These are phyloP conservation scores for Ailuropoda melanoleuca DNA, from an alignment of 2,113 vertebrate species.

Conservation along the genomic window DNA sequence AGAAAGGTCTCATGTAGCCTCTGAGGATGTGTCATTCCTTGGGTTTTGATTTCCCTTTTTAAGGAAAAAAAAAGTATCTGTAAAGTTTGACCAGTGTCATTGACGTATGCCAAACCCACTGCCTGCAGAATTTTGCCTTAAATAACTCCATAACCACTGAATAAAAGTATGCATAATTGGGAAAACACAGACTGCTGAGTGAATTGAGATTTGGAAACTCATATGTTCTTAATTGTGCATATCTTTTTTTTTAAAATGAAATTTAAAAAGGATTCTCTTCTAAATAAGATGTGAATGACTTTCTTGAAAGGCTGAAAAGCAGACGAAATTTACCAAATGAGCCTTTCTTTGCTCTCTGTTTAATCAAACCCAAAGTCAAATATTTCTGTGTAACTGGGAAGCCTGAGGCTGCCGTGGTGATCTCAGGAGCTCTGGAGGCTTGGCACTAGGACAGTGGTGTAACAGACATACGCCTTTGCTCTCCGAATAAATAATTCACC, in stretches of 20 bases:
- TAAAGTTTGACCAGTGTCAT: background rate
- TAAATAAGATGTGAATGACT: background rate
- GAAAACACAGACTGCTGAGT: constrained; percentile 32
- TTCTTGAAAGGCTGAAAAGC: background rate
- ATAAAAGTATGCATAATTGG: constrained; percentile 48
- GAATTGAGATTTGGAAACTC: constrained; percentile 46
- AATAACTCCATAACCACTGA: constrained; percentile 62
- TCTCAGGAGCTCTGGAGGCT: background rate
- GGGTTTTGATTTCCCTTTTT: constrained; percentile 16
- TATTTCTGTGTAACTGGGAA: background rate
- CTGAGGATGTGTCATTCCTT: background rate
- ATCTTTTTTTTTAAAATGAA: background rate
- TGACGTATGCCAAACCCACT: constrained; percentile 51
- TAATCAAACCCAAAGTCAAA: background rate
- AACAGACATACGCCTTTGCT: accelerated
- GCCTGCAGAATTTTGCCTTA: constrained; percentile 58
- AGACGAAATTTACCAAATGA: background rate
- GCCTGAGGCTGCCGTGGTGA: background rate
- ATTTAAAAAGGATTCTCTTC: background rate
- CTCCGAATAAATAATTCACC: background rate
- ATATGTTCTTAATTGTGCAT: constrained; percentile 45
- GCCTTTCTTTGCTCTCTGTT: background rate
- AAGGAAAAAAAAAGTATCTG: background rate
- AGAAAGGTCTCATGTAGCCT: background rate
- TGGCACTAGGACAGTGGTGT: too few relatives aligned